These are phyloP conservation scores for Vespertilio murinus DNA, from an alignment of 2,797 vertebrate species.

Conservation along the genomic window DNA sequence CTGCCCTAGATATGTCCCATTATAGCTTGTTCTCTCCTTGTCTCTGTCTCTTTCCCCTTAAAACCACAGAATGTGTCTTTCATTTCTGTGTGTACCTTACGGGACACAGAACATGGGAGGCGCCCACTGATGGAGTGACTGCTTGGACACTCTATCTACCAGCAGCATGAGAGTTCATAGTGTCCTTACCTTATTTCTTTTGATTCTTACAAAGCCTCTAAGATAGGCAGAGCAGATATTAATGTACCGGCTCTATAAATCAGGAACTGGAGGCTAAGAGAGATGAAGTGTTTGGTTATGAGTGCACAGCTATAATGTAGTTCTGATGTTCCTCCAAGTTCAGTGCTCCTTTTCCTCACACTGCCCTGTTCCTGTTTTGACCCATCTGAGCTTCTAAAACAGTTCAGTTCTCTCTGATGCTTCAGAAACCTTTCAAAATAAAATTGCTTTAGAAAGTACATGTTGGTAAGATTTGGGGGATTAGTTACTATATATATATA, in stretches of 20 bases:
- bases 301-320: not conserved
- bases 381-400: not conserved
- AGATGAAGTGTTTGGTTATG: not conserved
- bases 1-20: not conserved
- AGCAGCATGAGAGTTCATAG: not conserved
- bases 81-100: not conserved
- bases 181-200: slow-evolving; percentile 1
- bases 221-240: not conserved
- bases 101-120: not conserved
- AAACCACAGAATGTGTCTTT: not conserved
- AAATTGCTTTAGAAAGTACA: not conserved
- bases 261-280: not conserved
- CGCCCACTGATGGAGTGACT: not conserved
- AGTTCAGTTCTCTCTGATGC: not conserved
- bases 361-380: slow-evolving; percentile 6
- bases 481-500: not conserved
- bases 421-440: not conserved
- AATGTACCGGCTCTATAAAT: not conserved
- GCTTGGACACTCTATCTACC: not conserved
- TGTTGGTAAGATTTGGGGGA: not conserved
- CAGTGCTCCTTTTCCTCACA: not conserved
- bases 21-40: not conserved
- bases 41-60: not conserved
- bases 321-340: not conserved
- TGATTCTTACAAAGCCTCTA: not conserved